phyloP scores from a whole-genome alignment of 2,113 vertebrate species.

The Indicator maculatus region DNA sequence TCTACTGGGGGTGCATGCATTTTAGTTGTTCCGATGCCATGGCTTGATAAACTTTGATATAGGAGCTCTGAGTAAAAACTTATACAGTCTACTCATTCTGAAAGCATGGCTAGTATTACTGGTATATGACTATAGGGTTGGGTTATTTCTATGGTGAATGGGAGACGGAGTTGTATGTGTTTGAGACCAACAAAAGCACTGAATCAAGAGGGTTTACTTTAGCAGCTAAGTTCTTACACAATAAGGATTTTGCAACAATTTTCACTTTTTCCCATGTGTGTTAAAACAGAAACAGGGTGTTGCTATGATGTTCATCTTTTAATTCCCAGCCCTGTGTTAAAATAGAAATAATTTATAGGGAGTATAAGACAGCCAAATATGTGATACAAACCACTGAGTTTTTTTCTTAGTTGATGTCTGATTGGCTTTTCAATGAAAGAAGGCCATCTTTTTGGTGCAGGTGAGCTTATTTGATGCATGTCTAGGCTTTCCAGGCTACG shows the following conservation, averaged over 20 bases:
- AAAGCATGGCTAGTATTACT: background rate
- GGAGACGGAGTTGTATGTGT: background rate
- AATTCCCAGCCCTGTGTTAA: background rate
- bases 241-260: background rate
- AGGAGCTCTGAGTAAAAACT: background rate
- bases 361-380: background rate
- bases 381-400: background rate
- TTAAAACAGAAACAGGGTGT: background rate
- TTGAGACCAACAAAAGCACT: background rate
- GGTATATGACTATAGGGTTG: background rate
- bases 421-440: background rate
- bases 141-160: background rate
- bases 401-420: background rate
- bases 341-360: background rate
- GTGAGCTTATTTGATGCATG: background rate
- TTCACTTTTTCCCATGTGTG: background rate
- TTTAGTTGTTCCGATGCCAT: background rate
- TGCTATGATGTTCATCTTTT: background rate
- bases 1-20: accelerated
- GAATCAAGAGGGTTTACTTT: background rate
- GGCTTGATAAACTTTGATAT: background rate
- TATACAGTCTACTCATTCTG: background rate
- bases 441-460: background rate
- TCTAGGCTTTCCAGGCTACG: background rate
- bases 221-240: background rate